Conservation (phyloP, 53 echinoderm and acorn worm species). For the Patiria pectinifera region DNA sequence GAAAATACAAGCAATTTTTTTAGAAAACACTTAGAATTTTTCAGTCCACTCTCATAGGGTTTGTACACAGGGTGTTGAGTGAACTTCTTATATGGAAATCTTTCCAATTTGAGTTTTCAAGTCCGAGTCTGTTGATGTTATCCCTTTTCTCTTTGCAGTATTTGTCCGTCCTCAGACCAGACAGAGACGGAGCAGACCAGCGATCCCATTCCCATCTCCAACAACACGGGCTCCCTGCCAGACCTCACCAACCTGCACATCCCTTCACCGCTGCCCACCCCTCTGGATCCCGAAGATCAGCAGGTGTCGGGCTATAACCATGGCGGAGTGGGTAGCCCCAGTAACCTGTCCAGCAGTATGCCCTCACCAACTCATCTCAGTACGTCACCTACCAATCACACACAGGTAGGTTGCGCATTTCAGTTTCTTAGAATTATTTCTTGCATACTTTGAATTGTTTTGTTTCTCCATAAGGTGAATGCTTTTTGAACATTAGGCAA, state of each 20-base stretch:
- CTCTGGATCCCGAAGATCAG: constrained; percentile 93
- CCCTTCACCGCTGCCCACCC: constrained; percentile 96
- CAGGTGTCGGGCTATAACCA: constrained; percentile 71
- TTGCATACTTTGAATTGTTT: too few species aligned
- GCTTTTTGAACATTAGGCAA: too few species aligned
- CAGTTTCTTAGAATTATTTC: neutral
- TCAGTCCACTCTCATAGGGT: too few species aligned
- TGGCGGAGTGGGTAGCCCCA: constrained; percentile 65
- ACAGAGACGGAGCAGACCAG: constrained; percentile 74
- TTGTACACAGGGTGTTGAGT: too few species aligned
- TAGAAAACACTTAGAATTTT: too few species aligned
- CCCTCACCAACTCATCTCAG: constrained; percentile 60
- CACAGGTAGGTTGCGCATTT: constrained; percentile 22
- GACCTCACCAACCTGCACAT: constrained; percentile 99
- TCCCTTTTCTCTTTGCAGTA: constrained; percentile 56
- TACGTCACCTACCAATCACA: constrained; percentile 56
- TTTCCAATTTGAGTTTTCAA: too few species aligned
- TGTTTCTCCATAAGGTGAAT: neutral
- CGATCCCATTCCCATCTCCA: constrained; percentile 94
- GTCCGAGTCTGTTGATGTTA: too few species aligned
- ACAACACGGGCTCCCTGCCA: constrained; percentile 96
- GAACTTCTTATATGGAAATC: too few species aligned
- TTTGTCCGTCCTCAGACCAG: constrained; percentile 92
- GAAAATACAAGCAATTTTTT: too few species aligned
- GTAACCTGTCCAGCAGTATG: constrained; percentile 78